Evolutionary conservation across 2,888 invertebrate species (phyloP).

Genomic region (Drosophila hamatofila): DNA sequence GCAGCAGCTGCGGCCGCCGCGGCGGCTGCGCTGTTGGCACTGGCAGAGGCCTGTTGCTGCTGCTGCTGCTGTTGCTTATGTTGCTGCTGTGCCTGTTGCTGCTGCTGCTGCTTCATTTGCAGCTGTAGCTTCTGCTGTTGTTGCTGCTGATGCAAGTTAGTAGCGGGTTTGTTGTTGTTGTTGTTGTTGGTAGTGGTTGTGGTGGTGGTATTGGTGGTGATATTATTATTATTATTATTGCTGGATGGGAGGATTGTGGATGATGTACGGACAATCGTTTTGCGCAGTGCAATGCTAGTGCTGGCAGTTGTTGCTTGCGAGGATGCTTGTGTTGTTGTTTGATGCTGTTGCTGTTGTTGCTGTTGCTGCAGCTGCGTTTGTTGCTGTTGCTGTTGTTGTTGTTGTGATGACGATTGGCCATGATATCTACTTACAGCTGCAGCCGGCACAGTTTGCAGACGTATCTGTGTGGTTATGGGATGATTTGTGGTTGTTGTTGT

Average conservation of each 20-base stretch:
- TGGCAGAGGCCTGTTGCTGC: constrained; percentile 81
- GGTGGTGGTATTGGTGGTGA: constrained; percentile 52
- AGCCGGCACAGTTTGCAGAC: constrained; percentile 94
- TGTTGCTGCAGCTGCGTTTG: constrained; percentile 57
- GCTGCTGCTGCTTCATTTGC: constrained; percentile 74
- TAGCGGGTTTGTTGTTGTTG: constrained; percentile 78
- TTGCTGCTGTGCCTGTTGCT: constrained; percentile 71
- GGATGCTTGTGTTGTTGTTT: constrained; percentile 64
- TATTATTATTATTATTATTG: constrained; percentile 71
- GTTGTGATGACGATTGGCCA: constrained; percentile 87
- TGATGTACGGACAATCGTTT: constrained; percentile 86
- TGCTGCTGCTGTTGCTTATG: constrained; percentile 83
- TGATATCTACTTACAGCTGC: constrained; percentile 93
- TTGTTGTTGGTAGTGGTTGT: constrained; percentile 59
- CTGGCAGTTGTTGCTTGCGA: constrained; percentile 74
- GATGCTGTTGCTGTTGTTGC: constrained; percentile 63
- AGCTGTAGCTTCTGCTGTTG: constrained; percentile 83
- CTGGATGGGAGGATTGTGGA: constrained; percentile 79
- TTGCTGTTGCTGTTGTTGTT: constrained; percentile 79
- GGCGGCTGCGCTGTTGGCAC: constrained; percentile 82
- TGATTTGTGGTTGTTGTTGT: constrained; percentile 82
- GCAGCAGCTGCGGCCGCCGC: constrained; percentile 79
- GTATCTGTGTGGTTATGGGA: constrained; percentile 90
- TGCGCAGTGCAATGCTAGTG: constrained; percentile 87
- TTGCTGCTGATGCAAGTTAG: constrained; percentile 84